These are phyloP conservation scores for Hyperopisus bebe DNA, from an alignment of 2,113 vertebrate species.

Conservation along the genomic window DNA sequence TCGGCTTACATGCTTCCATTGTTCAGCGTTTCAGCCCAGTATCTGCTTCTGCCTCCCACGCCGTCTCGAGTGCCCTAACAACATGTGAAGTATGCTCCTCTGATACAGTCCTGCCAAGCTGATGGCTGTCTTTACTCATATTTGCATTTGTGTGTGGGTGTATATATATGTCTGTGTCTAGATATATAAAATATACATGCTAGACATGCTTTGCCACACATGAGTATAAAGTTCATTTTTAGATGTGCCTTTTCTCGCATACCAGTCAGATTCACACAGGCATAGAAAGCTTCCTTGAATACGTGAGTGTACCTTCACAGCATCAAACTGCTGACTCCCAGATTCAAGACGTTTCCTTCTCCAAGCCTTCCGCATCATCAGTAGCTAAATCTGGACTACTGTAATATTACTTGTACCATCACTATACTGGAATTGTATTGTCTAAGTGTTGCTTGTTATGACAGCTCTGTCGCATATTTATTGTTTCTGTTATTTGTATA, in stretches of 20 bases:
- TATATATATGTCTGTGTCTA: background rate
- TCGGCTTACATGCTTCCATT: background rate
- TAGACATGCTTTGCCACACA: background rate
- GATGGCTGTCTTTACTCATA: background rate
- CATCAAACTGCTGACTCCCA: background rate
- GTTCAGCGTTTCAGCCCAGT: background rate
- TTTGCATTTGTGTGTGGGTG: background rate
- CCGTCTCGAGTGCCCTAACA: background rate
- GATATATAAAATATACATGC: background rate
- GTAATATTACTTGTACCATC: background rate
- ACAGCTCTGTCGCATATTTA: background rate
- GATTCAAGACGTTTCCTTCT: background rate
- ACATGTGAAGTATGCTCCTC: background rate
- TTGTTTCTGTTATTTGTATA: background rate
- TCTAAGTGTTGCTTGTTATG: background rate
- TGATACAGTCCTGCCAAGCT: background rate
- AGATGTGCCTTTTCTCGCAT: background rate
- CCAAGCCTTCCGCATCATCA: background rate
- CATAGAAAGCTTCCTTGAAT: background rate
- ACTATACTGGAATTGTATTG: background rate
- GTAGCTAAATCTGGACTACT: background rate
- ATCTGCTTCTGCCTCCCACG: background rate
- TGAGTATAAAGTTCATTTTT: background rate
- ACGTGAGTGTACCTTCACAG: background rate
- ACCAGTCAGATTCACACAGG: background rate